Percentiles rank a stretch among this genome's conserved stretches.
Evolutionary conservation across 2,113 vertebrate species (phyloP).

Genomic region (Actenoides lindsayi): DNA sequence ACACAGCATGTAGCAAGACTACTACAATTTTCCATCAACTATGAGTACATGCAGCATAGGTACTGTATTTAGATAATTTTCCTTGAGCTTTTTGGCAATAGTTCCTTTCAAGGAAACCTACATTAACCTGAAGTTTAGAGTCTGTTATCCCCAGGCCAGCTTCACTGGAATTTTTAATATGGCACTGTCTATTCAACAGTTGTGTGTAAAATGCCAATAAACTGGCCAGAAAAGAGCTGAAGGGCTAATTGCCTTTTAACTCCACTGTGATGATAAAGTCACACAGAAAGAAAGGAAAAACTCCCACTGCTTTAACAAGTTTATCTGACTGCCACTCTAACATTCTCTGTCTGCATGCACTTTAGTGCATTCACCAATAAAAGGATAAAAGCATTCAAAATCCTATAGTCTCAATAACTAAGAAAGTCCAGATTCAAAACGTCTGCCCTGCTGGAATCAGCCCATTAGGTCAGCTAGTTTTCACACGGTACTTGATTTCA

Average conservation of each 20-base stretch:
- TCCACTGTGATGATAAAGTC: conserved; percentile 80
- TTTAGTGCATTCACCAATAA: conserved; percentile 81
- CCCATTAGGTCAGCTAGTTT: conserved; percentile 34
- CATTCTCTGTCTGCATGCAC: conserved; percentile 79
- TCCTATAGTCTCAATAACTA: conserved; percentile 38
- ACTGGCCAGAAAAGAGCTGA: conserved; percentile 77
- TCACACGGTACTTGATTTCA: conserved; percentile 17
- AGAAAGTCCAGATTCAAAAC: conserved; percentile 72
- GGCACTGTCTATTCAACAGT: conserved; percentile 77
- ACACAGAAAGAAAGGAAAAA: conserved; percentile 76
- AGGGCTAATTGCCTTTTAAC: conserved; percentile 83
- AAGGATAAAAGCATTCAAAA: conserved; percentile 78
- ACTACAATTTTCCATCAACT: conserved; percentile 75
- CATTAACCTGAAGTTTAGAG: conserved; percentile 66
- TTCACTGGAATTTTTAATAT: conserved; percentile 78
- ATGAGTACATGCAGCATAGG: conserved; percentile 56
- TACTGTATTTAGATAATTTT: conserved; percentile 71
- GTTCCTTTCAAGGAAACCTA: conserved; percentile 56
- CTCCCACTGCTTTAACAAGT: conserved; percentile 84
- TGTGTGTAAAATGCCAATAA: conserved; percentile 81
- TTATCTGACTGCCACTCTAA: conserved; percentile 81
- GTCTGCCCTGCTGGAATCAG: conserved; percentile 52
- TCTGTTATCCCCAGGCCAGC: conserved; percentile 72
- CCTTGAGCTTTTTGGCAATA: conserved; percentile 66
- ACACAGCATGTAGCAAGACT: conserved; percentile 71